Percentiles rank a stretch among this genome's conserved stretches.
Conservation (phyloP, 2,797 vertebrate species). For the Merluccius polli region DNA sequence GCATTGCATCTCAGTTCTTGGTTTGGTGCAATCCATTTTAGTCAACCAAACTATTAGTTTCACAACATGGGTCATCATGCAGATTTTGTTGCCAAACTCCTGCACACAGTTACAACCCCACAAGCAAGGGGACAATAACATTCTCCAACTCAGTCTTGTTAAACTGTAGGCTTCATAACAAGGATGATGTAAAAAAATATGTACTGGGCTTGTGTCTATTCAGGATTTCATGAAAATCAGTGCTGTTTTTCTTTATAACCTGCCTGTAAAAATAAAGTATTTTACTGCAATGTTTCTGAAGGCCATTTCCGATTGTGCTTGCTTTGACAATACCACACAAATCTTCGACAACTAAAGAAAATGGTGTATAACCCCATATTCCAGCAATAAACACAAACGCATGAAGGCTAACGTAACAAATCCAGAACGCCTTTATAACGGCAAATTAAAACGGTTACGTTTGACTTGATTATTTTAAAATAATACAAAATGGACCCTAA, state of each 20-base stretch:
- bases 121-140: not conserved
- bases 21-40: not conserved
- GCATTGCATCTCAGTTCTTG: not conserved
- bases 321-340: not conserved
- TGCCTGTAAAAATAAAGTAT: slow-evolving; percentile 48
- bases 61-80: not conserved
- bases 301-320: not conserved
- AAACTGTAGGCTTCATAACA: slow-evolving; percentile 1
- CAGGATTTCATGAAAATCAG: slow-evolving; percentile 14
- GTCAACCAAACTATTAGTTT: not conserved
- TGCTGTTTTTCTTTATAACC: slow-evolving; percentile 49
- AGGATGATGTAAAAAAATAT: slow-evolving; percentile 12
- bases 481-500: no score
- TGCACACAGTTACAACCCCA: not conserved
- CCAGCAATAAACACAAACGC: not conserved
- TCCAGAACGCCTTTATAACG: not conserved
- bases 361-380: not conserved
- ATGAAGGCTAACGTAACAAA: not conserved
- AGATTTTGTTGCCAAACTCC: not conserved
- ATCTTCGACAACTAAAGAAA: no score
- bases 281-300: slow-evolving; percentile 23
- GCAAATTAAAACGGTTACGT: no score
- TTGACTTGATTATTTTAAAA: no score
- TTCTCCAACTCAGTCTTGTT: not conserved
- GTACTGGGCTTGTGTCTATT: slow-evolving; percentile 13